Evolutionary conservation across 2,888 invertebrate species (phyloP), one percentile per base, ranked within the genome.

Genomic region (Leucophenga montana): DNA sequence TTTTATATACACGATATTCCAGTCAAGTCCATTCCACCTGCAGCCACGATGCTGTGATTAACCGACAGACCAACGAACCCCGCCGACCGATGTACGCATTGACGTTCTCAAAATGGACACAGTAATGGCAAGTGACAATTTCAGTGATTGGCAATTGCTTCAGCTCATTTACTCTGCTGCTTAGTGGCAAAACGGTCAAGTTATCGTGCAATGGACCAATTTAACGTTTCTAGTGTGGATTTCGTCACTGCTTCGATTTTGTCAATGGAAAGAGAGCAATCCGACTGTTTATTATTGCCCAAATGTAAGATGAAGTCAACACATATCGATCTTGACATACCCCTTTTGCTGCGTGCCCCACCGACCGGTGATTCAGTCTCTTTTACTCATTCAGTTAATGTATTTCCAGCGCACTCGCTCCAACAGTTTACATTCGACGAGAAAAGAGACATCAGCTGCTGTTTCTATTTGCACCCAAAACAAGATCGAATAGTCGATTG

Each of bases 1-100:
- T 88, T 88, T 87, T 88, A 88, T 88, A 88, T 84, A 71, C 77
- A 70, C 39, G 20, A 56, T 54, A 69, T 64, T 57, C 9, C 62
- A 68, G 20, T 8, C 20, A 14, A 44, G 62, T 57, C 62, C 56
- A 44, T 69, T 62, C 73, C 75, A 74, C 71, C 70, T 71, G 68
- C 71, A 70, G 68, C 65, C 46, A 64, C 62, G 22, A n/a, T 22
- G 62, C 48, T 11, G 57, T 46, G 46, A 50, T 50, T 50, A 14
- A 16, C 31, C 59, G 62, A 18, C 64, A 22, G 27, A 46, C 31
- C 46, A 48, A 31, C 57, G 16, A 33, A 0, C 66, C 5, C 66
- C 18, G 27, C 66, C 33, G 22, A 64, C 50, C 20, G 39, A 9
- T 44, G 14, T 44, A 14, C 50, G 0, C 31, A 59, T 9, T 54